Conservation (phyloP, 2,888 invertebrate genomes). For the Cheilosia scutellata region DNA sequence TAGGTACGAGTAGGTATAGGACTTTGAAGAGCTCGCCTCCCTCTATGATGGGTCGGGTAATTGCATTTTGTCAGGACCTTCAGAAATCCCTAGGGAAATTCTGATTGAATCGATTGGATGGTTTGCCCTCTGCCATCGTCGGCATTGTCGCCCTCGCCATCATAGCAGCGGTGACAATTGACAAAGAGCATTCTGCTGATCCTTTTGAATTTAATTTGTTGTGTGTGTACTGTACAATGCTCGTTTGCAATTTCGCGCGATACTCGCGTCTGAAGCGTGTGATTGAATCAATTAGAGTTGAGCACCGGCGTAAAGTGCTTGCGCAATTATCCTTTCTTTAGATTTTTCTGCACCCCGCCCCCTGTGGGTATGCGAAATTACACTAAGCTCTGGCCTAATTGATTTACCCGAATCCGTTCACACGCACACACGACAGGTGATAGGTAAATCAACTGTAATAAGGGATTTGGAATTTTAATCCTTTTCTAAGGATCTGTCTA, state of each 20-base stretch:
- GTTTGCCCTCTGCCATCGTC: conserved; percentile 24
- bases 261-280: conserved; percentile 69
- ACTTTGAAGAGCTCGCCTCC: conserved; percentile 34
- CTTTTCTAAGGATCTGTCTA: conserved; percentile 46
- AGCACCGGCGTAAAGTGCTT: conserved; percentile 59
- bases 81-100: conserved; percentile 34
- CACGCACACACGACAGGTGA: conserved; percentile 51
- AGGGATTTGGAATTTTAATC: conserved; percentile 72
- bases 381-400: conserved; percentile 58
- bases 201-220: conserved; percentile 72
- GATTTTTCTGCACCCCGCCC: background rate
- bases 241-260: conserved; percentile 44
- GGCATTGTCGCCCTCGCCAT: too few relatives aligned
- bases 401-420: conserved; percentile 67
- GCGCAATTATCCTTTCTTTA: conserved; percentile 67
- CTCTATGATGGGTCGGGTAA: conserved; percentile 54
- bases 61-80: conserved; percentile 65
- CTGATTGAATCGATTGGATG: conserved; percentile 57
- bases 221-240: conserved; percentile 26
- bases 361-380: conserved; percentile 22
- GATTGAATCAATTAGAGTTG: conserved; percentile 72
- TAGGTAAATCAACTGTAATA: conserved; percentile 74
- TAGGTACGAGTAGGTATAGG: conserved; percentile 50
- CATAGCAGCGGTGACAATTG: conserved; percentile 62
- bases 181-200: conserved; percentile 68